Evolutionary conservation across 2,888 invertebrate species (phyloP).

Genomic region (Parelbella ahira): DNA sequence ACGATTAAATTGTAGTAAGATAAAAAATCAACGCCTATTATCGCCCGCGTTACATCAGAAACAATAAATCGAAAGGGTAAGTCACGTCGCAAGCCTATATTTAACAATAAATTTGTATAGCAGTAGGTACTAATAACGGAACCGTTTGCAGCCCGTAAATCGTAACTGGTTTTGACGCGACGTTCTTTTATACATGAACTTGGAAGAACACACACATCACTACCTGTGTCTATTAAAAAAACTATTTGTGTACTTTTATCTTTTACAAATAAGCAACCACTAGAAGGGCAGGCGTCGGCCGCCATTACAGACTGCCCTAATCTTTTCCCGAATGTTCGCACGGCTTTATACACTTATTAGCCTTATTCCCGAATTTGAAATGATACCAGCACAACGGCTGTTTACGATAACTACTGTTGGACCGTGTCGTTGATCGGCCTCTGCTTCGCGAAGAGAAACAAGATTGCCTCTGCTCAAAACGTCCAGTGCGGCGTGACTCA

Average conservation of each 20-base stretch:
- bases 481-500: not conserved
- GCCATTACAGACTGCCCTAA: constrained; percentile 2
- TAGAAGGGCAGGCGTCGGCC: constrained; percentile 3
- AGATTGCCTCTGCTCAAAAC: not conserved
- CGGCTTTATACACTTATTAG: constrained; percentile 1
- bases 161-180: not conserved
- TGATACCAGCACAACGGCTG: not conserved
- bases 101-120: constrained; percentile 3
- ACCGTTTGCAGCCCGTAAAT: constrained; percentile 3
- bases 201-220: constrained; percentile 17
- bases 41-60: constrained; percentile 36
- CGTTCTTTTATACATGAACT: constrained; percentile 12
- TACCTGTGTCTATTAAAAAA: constrained; percentile 3
- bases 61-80: constrained; percentile 35
- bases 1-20: constrained; percentile 38
- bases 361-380: not conserved
- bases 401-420: not conserved
- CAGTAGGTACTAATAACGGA: constrained; percentile 1
- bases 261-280: constrained; percentile 27
- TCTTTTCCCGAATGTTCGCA: constrained; percentile 1
- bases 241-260: constrained; percentile 27
- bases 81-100: constrained; percentile 33
- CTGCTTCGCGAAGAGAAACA: no score
- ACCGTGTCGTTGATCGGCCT: not conserved
- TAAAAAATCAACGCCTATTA: constrained; percentile 37